phyloP scores from a whole-genome alignment of 2,888 invertebrate genomes.

The Diplolepis rosae region DNA sequence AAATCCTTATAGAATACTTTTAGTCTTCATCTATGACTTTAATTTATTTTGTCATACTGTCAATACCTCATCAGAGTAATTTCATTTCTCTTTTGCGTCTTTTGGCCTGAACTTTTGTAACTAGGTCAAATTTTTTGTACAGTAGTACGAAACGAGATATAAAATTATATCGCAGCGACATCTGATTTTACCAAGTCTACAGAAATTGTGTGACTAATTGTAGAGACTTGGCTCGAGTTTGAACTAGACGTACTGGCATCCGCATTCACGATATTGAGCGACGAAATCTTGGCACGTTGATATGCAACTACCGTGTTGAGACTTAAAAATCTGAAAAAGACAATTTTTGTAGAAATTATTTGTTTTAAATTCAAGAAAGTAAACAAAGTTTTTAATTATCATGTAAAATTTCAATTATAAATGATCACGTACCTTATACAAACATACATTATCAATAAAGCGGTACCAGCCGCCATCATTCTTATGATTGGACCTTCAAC shows the following conservation, averaged over 20 bases:
- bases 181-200: constrained; percentile 70
- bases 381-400: not conserved
- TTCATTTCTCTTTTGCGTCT: not conserved
- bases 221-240: constrained; percentile 68
- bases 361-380: not conserved
- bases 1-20: not conserved
- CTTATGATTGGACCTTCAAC: constrained; percentile 85
- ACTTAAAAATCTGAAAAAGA: constrained; percentile 84
- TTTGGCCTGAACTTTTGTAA: not conserved
- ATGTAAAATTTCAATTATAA: not conserved
- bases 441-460: constrained; percentile 88
- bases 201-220: constrained; percentile 76
- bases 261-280: constrained; percentile 82
- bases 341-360: too few species aligned
- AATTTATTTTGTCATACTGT: not conserved
- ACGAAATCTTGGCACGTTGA: constrained; percentile 91
- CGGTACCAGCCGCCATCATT: constrained; percentile 87
- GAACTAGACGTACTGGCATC: constrained; percentile 52
- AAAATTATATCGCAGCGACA: constrained; percentile 38
- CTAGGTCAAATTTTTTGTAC: constrained; percentile 22
- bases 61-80: not conserved
- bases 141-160: not conserved
- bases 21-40: not conserved
- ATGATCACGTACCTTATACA: constrained; percentile 81
- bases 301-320: constrained; percentile 93